Conservation (phyloP, 1,140 invertebrate genomes). For the Onthophagus taurus region DNA sequence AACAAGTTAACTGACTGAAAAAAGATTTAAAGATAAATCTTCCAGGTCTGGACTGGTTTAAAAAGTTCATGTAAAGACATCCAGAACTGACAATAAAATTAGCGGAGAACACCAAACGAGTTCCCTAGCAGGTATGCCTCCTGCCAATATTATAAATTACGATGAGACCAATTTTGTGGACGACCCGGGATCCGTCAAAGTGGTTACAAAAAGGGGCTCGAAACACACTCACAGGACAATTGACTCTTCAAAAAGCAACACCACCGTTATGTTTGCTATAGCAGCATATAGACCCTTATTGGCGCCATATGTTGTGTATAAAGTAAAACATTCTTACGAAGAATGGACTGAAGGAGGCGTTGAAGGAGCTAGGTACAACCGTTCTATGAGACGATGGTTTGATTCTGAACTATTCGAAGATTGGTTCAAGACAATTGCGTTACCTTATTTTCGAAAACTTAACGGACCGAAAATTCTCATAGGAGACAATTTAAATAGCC, state of each 20-base stretch:
- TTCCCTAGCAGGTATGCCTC: too few relatives aligned
- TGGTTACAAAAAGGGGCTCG: constrained; percentile 29
- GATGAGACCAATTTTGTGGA: constrained; percentile 37
- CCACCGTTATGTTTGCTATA: neutral
- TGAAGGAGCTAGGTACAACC: neutral
- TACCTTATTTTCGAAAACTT: neutral
- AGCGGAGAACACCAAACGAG: too few relatives aligned
- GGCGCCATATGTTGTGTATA: neutral
- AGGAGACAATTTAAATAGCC: neutral
- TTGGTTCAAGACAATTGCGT: constrained; percentile 1
- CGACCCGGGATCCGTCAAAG: constrained; percentile 33
- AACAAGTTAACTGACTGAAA: too few relatives aligned
- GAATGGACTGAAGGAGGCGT: neutral
- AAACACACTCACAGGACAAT: constrained; percentile 34
- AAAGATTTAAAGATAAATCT: too few relatives aligned
- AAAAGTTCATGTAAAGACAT: neutral
- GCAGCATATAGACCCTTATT: neutral
- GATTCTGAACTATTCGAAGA: neutral
- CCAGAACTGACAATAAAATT: neutral
- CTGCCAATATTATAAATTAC: constrained; percentile 27
- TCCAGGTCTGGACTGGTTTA: too few relatives aligned
- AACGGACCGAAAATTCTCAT: constrained; percentile 1
- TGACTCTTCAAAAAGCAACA: constrained; percentile 17
- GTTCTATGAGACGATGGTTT: neutral
- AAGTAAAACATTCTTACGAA: neutral